These are phyloP conservation scores for Fulmarus glacialis DNA, from an alignment of 2,113 vertebrate genomes.

Conservation along the genomic window DNA sequence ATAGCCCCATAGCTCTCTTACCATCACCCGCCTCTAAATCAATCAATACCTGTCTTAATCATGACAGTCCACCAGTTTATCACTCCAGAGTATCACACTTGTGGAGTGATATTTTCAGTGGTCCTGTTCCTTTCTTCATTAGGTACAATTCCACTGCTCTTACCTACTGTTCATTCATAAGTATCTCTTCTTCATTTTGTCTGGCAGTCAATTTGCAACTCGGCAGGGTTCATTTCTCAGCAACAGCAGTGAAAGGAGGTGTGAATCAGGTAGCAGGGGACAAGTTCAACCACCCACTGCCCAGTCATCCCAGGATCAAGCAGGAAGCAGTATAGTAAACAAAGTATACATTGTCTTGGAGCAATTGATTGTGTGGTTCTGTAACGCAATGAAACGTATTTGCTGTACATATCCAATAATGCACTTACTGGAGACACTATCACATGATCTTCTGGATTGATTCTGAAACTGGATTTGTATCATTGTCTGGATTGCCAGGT, in stretches of 20 bases:
- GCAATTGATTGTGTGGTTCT: background rate
- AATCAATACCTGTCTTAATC: background rate
- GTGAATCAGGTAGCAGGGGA: accelerated
- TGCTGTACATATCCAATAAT: background rate
- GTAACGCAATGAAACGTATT: background rate
- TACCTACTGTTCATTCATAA: background rate
- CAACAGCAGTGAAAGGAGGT: background rate
- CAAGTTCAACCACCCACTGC: background rate
- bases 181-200: background rate
- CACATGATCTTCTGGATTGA: background rate
- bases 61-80: background rate
- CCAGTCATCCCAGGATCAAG: background rate
- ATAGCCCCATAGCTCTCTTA: background rate
- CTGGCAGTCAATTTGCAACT: background rate
- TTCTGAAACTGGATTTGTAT: background rate
- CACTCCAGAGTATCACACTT: background rate
- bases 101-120: background rate
- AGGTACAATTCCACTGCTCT: background rate
- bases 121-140: background rate
- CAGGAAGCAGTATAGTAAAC: background rate
- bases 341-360: background rate
- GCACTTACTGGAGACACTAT: background rate
- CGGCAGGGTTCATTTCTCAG: background rate
- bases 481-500: background rate
- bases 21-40: background rate